Base-by-base conservation (phyloP, 2,113 vertebrate genomes). In the Todiramphus chloris region DNA sequence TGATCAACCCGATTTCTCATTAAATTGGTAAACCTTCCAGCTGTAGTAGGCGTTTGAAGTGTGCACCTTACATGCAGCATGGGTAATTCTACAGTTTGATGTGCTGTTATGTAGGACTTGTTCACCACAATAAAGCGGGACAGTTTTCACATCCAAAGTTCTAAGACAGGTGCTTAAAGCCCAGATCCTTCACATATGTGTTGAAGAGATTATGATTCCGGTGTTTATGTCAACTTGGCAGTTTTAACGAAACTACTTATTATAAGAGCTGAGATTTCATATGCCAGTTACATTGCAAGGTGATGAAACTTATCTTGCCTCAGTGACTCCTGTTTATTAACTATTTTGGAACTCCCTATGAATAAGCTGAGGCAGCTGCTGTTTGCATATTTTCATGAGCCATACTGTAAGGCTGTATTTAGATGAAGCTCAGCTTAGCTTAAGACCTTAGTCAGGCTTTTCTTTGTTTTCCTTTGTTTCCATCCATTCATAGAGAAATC, bases 21-120 rank as follows among this genome's bases (percentile, higher is more conserved):
- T 16, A 64, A 79, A 60, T n/a, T n/a, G 8, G 6, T 55, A 33
- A 70, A 18, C 24, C 9, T 81, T 86, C 63, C 70, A 69, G 9
- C 66, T 48, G 39, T 5, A 87, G 33, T 5, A 72, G 31, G 19
- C 51, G 4, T 23, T 27, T 17, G 39, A 79, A 68, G 11, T 18
- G 3, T 1, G 5, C 0, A 0, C 46, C 37, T 48, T 2, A 5
- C 12, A 1, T 74, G 24, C 9, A 41, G 56, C 31, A 19, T 67
- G 28, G 8, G 6, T 41, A 66, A 82, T 23, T 55, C 2, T 2
- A 30, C 28, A 73, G 14, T 31, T 72, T 68, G 75, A 10, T 56
- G 35, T 16, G 9, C 16, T 51, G 20, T 58, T 51, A 7, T 1
- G 20, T 18, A 58, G 21, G 33, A 56, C 8, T 56, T 20, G 10